phyloP scores from a whole-genome alignment of 2,113 vertebrate species.

The Halichoeres trimaculatus region DNA sequence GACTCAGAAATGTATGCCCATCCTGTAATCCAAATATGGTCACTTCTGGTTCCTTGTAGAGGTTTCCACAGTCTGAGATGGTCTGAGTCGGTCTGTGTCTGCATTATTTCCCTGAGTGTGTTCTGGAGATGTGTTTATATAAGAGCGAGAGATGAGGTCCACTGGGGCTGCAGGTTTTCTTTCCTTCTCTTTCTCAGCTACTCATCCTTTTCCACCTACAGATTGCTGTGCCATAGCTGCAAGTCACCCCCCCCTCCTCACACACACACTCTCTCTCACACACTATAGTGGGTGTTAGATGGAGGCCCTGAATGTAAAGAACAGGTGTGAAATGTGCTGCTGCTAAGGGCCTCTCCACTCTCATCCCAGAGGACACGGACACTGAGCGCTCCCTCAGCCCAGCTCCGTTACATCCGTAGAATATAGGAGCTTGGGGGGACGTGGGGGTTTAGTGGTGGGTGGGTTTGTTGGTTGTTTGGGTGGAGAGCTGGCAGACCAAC shows the following conservation, averaged over 20 bases:
- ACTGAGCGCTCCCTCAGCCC: conserved; percentile 50
- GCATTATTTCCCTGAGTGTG: conserved; percentile 24
- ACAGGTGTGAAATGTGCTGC: conserved; percentile 51
- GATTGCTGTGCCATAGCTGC: conserved; percentile 44
- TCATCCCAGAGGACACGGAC: conserved; percentile 49
- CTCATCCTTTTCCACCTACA: conserved; percentile 12
- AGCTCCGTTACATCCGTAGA: conserved; percentile 13
- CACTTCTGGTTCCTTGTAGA: too few species aligned
- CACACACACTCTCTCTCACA: background rate
- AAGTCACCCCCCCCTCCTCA: conserved; percentile 21
- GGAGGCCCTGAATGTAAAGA: conserved; percentile 51
- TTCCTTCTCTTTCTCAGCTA: conserved; percentile 21
- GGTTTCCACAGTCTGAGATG: background rate
- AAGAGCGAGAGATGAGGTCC: background rate
- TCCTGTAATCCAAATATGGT: too few species aligned
- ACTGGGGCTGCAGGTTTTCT: conserved; percentile 14
- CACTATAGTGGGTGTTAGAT: conserved; percentile 18
- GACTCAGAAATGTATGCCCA: too few species aligned
- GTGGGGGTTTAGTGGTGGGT: background rate
- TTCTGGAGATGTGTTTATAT: conserved; percentile 8
- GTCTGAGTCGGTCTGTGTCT: background rate
- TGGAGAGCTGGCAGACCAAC: conserved; percentile 49
- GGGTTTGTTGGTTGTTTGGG: conserved; percentile 26
- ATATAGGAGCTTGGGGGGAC: conserved; percentile 10
- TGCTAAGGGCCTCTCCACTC: conserved; percentile 55